Evolutionary conservation across 1,140 invertebrate species (phyloP).

Genomic region (Drosophila serrata): DNA sequence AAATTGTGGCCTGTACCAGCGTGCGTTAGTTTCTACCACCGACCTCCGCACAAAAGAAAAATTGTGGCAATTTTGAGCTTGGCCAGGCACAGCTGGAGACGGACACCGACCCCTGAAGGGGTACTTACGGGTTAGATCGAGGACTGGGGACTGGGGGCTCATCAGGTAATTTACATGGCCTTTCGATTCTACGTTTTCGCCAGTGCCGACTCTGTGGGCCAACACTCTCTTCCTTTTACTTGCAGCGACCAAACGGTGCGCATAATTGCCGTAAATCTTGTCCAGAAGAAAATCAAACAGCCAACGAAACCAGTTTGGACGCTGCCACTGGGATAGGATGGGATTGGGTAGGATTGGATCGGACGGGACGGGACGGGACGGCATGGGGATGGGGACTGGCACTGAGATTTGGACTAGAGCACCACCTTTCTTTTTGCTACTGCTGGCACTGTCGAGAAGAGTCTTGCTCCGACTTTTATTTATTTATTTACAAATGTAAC

Average conservation of each 20-base stretch:
- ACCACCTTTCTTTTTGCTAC: constrained; percentile 73
- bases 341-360: constrained; percentile 28
- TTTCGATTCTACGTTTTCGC: constrained; percentile 72
- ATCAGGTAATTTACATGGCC: constrained; percentile 80
- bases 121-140: constrained; percentile 1
- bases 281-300: constrained; percentile 58
- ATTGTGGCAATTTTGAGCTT: constrained; percentile 70
- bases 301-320: constrained; percentile 48
- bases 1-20: constrained; percentile 32
- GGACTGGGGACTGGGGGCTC: constrained; percentile 32
- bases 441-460: constrained; percentile 8
- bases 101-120: constrained; percentile 16
- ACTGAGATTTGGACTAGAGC: constrained; percentile 30
- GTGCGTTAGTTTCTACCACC: constrained; percentile 10
- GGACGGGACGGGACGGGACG: constrained; percentile 9
- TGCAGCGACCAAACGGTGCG: constrained; percentile 67
- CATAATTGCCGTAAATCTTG: constrained; percentile 80
- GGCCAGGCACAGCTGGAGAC: constrained; percentile 70
- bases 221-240: constrained; percentile 83
- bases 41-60: constrained; percentile 42
- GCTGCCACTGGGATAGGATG: constrained; percentile 30
- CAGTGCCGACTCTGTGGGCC: constrained; percentile 44
- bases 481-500: constrained; percentile 63
- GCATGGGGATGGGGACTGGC: constrained; percentile 20
- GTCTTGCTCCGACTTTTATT: constrained; percentile 37